Evolutionary conservation across 1,140 invertebrate species (phyloP).

Genomic region (Lutraria rhynchaena): DNA sequence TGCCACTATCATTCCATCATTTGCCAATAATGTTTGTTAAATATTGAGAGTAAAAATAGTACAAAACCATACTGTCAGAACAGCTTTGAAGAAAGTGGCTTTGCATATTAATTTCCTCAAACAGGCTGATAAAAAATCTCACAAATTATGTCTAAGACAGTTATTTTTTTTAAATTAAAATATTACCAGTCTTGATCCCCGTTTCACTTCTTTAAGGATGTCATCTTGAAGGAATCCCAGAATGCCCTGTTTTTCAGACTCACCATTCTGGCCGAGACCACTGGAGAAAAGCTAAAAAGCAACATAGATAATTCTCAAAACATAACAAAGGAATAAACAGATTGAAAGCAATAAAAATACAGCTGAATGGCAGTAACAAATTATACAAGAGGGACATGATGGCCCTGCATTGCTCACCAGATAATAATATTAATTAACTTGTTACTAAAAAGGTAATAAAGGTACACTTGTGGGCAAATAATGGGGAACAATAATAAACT

Average conservation of each 20-base stretch:
- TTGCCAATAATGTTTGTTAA: too few relatives aligned
- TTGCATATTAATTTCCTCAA: too few relatives aligned
- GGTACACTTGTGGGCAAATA: too few relatives aligned
- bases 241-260: constrained; percentile 85
- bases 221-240: constrained; percentile 86
- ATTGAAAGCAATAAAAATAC: not conserved
- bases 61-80: too few relatives aligned
- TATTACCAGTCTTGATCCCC: constrained; percentile 84
- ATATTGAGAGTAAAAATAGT: too few relatives aligned
- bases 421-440: not conserved
- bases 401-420: not conserved
- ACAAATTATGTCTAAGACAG: too few relatives aligned
- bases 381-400: not conserved
- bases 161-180: not conserved
- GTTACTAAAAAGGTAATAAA: not conserved
- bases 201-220: constrained; percentile 85
- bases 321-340: too few relatives aligned
- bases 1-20: too few relatives aligned
- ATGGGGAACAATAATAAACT: too few relatives aligned
- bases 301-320: not conserved
- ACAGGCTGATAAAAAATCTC: too few relatives aligned
- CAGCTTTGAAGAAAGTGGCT: too few relatives aligned
- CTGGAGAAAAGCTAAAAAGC: constrained; percentile 85
- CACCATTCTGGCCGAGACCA: constrained; percentile 85
- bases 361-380: not conserved